Percentiles rank a stretch among this genome's conserved stretches.
Evolutionary conservation across 2,113 vertebrate species (phyloP).

Genomic region (Callionymus lyra): DNA sequence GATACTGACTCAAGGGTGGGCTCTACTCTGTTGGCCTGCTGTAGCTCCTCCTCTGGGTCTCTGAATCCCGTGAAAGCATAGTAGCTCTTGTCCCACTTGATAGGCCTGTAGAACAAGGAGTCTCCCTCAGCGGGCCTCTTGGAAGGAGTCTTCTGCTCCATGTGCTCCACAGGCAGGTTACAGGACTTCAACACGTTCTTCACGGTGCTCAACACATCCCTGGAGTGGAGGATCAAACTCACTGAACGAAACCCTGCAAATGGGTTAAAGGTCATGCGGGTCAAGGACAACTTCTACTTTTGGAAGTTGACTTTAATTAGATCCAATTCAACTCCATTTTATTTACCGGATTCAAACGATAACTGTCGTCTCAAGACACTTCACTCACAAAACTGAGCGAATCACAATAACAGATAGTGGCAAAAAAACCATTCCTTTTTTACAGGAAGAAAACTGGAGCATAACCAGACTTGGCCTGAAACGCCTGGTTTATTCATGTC

Average conservation of each 20-base stretch:
- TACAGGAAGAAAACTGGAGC: too few relatives aligned
- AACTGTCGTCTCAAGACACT: background rate
- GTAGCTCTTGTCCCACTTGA: constrained; percentile 91
- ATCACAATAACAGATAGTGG: background rate
- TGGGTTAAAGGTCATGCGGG: background rate
- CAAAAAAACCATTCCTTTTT: too few relatives aligned
- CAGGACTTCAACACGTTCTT: constrained; percentile 85
- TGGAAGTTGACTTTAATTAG: too few relatives aligned
- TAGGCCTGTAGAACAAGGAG: constrained; percentile 72
- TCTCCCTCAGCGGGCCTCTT: constrained; percentile 29
- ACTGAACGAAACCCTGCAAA: constrained; percentile 81
- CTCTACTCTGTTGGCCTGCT: constrained; percentile 76
- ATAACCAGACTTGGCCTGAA: too few relatives aligned
- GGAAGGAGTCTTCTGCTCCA: constrained; percentile 53
- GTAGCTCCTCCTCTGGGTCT: constrained; percentile 85
- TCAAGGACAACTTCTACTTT: too few relatives aligned
- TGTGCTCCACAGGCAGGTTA: constrained; percentile 81
- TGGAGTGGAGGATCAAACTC: constrained; percentile 81
- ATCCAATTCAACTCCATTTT: too few relatives aligned
- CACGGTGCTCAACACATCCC: constrained; percentile 84
- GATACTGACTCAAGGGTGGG: constrained; percentile 72
- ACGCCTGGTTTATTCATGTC: too few relatives aligned
- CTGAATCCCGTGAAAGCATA: constrained; percentile 89
- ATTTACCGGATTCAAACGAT: too few relatives aligned
- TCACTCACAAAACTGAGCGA: background rate